Evolutionary conservation across 2,888 invertebrate genomes (phyloP).

Genomic region (Morpho deidamia): DNA sequence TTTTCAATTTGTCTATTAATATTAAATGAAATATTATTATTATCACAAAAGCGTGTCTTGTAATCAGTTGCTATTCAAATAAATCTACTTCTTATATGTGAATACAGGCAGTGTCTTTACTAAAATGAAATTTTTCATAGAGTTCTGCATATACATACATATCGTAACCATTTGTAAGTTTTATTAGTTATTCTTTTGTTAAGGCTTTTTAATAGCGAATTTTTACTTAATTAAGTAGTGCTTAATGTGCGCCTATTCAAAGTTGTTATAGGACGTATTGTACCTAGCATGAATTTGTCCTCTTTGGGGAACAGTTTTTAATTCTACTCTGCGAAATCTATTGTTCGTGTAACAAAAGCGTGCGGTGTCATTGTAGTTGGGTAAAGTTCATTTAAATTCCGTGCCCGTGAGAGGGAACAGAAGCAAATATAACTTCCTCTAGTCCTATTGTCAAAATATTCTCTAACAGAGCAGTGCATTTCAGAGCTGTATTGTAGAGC

Average conservation of each 20-base stretch:
- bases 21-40: too few relatives aligned
- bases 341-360: constrained; percentile 73
- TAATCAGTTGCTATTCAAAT: too few relatives aligned
- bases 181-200: too few relatives aligned
- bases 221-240: too few relatives aligned
- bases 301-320: constrained; percentile 74
- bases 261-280: constrained; percentile 43
- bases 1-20: too few relatives aligned
- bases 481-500: background rate
- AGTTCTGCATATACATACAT: too few relatives aligned
- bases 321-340: constrained; percentile 71
- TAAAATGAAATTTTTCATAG: too few relatives aligned
- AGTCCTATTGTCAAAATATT: constrained; percentile 21
- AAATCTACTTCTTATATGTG: too few relatives aligned
- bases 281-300: constrained; percentile 70
- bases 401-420: constrained; percentile 70
- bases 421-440: constrained; percentile 76
- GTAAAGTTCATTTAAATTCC: constrained; percentile 77
- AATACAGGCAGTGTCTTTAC: too few relatives aligned
- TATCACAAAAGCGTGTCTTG: too few relatives aligned
- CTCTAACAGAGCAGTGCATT: constrained; percentile 5
- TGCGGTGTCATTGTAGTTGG: constrained; percentile 68
- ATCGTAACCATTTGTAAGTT: too few relatives aligned
- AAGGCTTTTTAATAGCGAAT: too few relatives aligned
- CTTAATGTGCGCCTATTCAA: background rate